These are phyloP conservation scores for Aptenodytes forsteri DNA, from an alignment of 2,113 vertebrate genomes.

Conservation along the genomic window DNA sequence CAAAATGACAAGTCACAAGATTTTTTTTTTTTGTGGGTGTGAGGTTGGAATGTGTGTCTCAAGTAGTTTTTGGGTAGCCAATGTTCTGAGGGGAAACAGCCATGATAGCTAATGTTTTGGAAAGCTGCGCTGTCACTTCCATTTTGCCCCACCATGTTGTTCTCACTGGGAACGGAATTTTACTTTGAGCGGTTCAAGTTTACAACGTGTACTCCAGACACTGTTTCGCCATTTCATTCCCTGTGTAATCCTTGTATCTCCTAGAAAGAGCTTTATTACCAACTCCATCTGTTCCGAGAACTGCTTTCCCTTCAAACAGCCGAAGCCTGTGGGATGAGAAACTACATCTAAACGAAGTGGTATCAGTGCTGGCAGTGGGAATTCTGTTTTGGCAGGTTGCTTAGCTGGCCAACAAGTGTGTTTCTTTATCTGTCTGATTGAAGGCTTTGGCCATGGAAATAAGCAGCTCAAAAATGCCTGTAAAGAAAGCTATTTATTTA, in stretches of 20 bases:
- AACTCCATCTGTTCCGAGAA: slow-evolving; percentile 47
- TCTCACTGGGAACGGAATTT: slow-evolving; percentile 19
- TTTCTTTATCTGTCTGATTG: neutral
- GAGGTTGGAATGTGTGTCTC: neutral
- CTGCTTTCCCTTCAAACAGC: slow-evolving; percentile 39
- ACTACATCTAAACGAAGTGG: neutral
- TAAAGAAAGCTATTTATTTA: neutral
- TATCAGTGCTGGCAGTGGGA: slow-evolving; percentile 33
- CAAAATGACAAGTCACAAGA: slow-evolving; percentile 37
- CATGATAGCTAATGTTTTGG: neutral
- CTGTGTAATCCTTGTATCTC: slow-evolving; percentile 43
- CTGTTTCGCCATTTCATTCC: slow-evolving; percentile 15
- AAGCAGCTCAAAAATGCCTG: neutral
- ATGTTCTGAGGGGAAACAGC: neutral
- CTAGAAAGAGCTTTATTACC: slow-evolving; percentile 54
- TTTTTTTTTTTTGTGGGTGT: neutral
- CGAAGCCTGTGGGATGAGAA: slow-evolving; percentile 13
- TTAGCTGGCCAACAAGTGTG: neutral
- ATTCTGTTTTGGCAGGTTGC: slow-evolving; percentile 38
- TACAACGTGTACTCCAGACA: neutral
- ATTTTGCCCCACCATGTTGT: neutral
- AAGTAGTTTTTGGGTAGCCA: neutral
- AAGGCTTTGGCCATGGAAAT: neutral
- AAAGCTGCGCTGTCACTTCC: neutral
- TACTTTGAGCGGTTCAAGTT: neutral